These are phyloP conservation scores for Gephyroberyx darwinii DNA, from an alignment of 2,797 vertebrate genomes.

Conservation along the genomic window DNA sequence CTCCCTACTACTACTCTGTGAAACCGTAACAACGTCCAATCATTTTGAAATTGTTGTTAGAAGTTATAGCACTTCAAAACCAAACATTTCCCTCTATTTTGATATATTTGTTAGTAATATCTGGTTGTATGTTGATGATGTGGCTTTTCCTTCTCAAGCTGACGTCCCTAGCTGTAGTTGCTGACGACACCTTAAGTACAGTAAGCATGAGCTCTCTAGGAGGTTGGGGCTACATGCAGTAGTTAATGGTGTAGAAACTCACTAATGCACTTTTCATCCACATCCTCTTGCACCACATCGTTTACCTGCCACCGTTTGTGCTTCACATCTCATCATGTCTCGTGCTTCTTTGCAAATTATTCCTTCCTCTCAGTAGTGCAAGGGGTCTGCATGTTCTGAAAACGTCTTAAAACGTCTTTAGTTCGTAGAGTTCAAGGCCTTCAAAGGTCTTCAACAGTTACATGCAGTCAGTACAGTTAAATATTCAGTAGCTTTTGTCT, in stretches of 20 bases:
- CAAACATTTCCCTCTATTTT: slow-evolving; percentile 31
- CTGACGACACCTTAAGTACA: slow-evolving; percentile 14
- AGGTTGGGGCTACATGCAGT: slow-evolving; percentile 24
- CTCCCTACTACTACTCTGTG: slow-evolving; percentile 39
- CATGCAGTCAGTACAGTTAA: background rate
- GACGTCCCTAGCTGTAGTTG: slow-evolving; percentile 13
- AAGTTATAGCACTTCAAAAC: slow-evolving; percentile 16
- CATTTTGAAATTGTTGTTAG: slow-evolving; percentile 25
- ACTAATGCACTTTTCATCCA: slow-evolving; percentile 50
- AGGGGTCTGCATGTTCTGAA: background rate
- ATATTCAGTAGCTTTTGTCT: background rate
- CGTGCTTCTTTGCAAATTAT: background rate
- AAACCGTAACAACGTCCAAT: slow-evolving; percentile 26
- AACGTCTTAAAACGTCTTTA: background rate
- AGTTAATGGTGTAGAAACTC: slow-evolving; percentile 62
- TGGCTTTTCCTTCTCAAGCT: slow-evolving; percentile 30
- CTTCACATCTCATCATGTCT: slow-evolving; percentile 16
- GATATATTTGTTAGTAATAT: slow-evolving; percentile 36
- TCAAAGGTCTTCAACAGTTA: slow-evolving; percentile 6
- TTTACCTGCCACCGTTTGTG: slow-evolving; percentile 25
- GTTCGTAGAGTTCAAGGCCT: background rate
- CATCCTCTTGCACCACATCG: slow-evolving; percentile 31
- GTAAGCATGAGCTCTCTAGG: slow-evolving; percentile 1
- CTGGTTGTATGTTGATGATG: slow-evolving; percentile 31
- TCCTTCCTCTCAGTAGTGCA: background rate